Evolutionary conservation across 64 coral and sea anemone species (phyloP), one percentile per base, ranked within the genome.

Genomic region (Montipora capricornis): DNA sequence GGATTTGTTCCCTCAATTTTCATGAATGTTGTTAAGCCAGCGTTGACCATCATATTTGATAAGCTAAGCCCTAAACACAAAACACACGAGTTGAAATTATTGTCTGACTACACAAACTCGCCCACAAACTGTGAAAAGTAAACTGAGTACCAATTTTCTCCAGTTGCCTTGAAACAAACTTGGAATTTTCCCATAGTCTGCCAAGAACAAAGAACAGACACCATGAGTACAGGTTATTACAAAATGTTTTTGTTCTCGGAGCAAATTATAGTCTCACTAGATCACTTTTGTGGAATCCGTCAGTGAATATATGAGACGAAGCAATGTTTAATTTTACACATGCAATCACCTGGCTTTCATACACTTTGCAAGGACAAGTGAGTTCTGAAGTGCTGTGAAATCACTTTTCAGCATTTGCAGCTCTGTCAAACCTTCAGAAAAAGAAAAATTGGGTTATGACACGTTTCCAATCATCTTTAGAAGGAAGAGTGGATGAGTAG

Each of bases 1-100:
- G 98, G 95, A 83, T 99, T 99, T 73, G 98, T 99, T 8, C 95
- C 95, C 87, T 99, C 98, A 19, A 99, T 94, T 92, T 99, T 99
- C 85, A 92, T 86, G 20, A 99, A 92, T 17, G 98, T 92, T 16
- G 92, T 99, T 75, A 99, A 80, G 20, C 98, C 98, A 80, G 98
- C 98, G 73, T 96, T 96, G 16, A 99, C 98, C 47, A 99, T 61
- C 98, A 99, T 94, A 46, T 80, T 89, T 44, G 98, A 99, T 59
- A 99, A 75, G 19, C 92, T 96, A 44, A 82, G 83, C 71, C 98
- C 98, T 99, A 20, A 84, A 74, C 14, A 29, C 52, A 89, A 81
- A 20, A 84, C 7, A 82, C 19, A 71, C 20, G 68, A 71, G 68
- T 71, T 20, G 3, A 5, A 71, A 24, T 71, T 19, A 71, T 71